Base-by-base conservation (phyloP, 2,113 vertebrate species). In the Anolis carolinensis region DNA sequence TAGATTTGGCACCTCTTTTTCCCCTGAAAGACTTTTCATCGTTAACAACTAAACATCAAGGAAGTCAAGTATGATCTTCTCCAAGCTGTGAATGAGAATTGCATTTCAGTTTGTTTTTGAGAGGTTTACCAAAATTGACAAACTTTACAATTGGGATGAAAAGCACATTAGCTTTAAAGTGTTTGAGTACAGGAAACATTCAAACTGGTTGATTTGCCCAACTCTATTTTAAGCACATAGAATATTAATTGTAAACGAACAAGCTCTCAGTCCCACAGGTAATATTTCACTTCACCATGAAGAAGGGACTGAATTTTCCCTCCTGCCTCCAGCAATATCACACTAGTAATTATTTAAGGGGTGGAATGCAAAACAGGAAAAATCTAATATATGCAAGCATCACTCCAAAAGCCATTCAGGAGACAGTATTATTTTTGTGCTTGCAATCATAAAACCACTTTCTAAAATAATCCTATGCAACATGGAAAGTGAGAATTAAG, bases 321-420 rank as follows among this genome's bases (percentile, higher is more conserved):
- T 65, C 11, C 10, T 27, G 55, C 30, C 20, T 62, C 77, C 34
- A 27, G 1, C 27, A n/a, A 11, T 27, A 25, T 68, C 27, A 68
- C 7, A 30, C 65, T 11, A n/a, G 25, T 9, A 9, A 30, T 68
- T 27, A 68, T 68, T 68, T 68, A 44, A 44, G 65, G 65, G 11
- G 7, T 10, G 50, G 75, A 10, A 25, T 9, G 39, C 25, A 44
- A 63, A 36, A 48, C 30, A 32, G 18, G 18, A 52, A 25, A 27
- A 70, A 52, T n/a, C 48, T 50, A 1, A 32, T 14, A 9, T 30
- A 36, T 34, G 36, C 59, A 36, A n/a, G 25, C 72, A 1, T 59
- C 79, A 62, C 59, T n/a, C 59, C 81, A 81, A 27, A 82, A 79
- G 25, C 52, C 52, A 78, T 25, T 90, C 80, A 83, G 73, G 39